Base-by-base conservation (phyloP, 2,797 vertebrate species). In the Sebastes aleutianus region DNA sequence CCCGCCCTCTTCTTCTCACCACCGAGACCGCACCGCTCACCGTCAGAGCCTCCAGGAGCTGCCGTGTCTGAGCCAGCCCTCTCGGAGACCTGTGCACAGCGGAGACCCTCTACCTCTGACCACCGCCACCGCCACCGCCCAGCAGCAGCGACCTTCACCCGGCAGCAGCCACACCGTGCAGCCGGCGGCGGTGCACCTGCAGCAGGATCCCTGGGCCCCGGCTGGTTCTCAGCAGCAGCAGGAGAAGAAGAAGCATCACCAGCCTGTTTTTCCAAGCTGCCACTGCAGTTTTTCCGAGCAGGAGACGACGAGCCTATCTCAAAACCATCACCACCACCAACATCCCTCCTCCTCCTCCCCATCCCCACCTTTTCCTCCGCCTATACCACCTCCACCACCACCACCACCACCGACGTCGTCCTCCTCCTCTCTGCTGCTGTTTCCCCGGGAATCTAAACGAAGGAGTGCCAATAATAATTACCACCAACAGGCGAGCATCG, bases 11-110 rank as follows among this genome's bases (percentile, higher is more conserved):
- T 93, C 94, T 86, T 93, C 94, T 86, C 90, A 93, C 72, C 91
- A 94, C 87, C 89, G 94, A 88, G 94, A 95, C 89, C 93, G 94
- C 79, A 65, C 91, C 89, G 89, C 91, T 62, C 88, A 88, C 76
- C 93, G 92, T 82, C 94, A 93, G 88, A 96, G 90, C 89, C 94
- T 94, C 89, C 93, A 93, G 92, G 95, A 94, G 91, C 94, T 94
- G 64, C 93, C 95, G 58, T 94, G 93, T 85, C 81, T 95, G 89
- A 95, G 91, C 83, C 93, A 92, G 87, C 93, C 92, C 82, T 74
- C 89, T 5, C 86, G 90, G 88, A 93, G 90, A 92, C 88, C 93
- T 47, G 89, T 89, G 36, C 93, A 68, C 87, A 89, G 90, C 87
- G 90, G 91, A 71, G 92, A 94, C 87, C 87, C 90, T 70, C 91